Percentiles rank a stretch among this genome's conserved stretches.
Conservation (phyloP, 2,797 vertebrate species). For the Cuculus canorus region DNA sequence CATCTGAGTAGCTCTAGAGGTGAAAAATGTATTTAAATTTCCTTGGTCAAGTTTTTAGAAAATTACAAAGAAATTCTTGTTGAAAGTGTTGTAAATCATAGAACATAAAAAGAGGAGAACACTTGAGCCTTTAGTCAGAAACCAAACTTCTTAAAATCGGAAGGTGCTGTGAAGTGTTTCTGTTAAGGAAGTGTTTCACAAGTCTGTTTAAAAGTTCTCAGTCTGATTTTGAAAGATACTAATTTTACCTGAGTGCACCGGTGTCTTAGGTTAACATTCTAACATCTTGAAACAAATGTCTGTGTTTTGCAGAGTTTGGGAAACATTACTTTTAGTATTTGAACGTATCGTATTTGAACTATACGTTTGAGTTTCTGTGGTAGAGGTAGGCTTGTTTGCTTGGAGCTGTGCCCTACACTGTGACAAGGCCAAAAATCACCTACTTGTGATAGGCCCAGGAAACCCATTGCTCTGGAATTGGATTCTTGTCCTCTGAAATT, state of each 20-base stretch:
- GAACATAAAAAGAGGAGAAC: background rate
- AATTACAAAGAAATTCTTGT: rapidly evolving
- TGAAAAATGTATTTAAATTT: background rate
- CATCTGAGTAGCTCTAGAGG: background rate
- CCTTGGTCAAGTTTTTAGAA: background rate
- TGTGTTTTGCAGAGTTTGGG: background rate
- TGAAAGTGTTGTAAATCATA: background rate
- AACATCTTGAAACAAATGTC: background rate
- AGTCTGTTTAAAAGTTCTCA: background rate
- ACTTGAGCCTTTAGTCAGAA: background rate
- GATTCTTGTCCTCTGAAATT: background rate
- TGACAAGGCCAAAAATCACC: slow-evolving; percentile 17
- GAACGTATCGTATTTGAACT: too few relatives aligned
- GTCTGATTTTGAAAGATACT: background rate
- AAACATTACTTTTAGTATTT: background rate
- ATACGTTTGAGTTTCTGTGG: background rate
- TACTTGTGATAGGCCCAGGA: background rate
- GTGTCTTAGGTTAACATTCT: background rate
- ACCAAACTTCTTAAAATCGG: background rate
- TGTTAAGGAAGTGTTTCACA: background rate
- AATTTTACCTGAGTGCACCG: rapidly evolving
- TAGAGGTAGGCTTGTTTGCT: slow-evolving; percentile 25
- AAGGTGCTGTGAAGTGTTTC: background rate
- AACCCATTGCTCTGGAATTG: background rate
- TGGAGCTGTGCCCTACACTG: slow-evolving; percentile 33